Evolutionary conservation across 2,797 vertebrate genomes (phyloP).

Genomic region (Enoplosus armatus): DNA sequence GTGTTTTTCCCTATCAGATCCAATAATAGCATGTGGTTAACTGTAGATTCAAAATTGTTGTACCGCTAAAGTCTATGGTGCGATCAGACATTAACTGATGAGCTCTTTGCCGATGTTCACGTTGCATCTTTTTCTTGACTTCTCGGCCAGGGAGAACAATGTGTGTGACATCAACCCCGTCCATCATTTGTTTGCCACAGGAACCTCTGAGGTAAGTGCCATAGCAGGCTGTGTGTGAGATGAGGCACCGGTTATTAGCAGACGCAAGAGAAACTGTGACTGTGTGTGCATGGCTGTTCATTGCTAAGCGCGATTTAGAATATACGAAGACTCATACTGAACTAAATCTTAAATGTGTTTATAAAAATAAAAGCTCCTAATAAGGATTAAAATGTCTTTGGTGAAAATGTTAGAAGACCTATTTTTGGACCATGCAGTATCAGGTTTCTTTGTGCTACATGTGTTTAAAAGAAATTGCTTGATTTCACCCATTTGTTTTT

Average conservation of each 20-base stretch:
- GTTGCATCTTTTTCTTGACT: slow-evolving; percentile 7
- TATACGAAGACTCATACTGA: background rate
- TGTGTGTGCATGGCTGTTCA: background rate
- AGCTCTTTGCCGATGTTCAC: background rate
- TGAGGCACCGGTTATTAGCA: background rate
- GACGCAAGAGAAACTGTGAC: background rate
- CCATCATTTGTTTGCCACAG: slow-evolving; percentile 94
- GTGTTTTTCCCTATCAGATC: background rate
- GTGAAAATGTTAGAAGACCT: background rate
- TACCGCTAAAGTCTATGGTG: background rate
- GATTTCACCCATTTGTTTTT: background rate
- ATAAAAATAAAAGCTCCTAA: background rate
- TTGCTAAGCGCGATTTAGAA: background rate
- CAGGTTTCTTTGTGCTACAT: background rate
- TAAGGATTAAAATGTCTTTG: background rate
- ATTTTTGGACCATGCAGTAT: background rate
- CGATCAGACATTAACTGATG: background rate
- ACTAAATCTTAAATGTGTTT: background rate
- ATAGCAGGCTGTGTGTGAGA: slow-evolving; percentile 16
- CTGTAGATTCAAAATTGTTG: background rate
- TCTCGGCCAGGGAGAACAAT: slow-evolving; percentile 89
- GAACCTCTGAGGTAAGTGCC: slow-evolving; percentile 90
- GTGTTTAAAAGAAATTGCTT: background rate
- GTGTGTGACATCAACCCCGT: slow-evolving; percentile 94
- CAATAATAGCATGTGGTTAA: background rate